Base-by-base conservation (phyloP, 2,888 invertebrate species). In the Dromius quadrimaculatus region DNA sequence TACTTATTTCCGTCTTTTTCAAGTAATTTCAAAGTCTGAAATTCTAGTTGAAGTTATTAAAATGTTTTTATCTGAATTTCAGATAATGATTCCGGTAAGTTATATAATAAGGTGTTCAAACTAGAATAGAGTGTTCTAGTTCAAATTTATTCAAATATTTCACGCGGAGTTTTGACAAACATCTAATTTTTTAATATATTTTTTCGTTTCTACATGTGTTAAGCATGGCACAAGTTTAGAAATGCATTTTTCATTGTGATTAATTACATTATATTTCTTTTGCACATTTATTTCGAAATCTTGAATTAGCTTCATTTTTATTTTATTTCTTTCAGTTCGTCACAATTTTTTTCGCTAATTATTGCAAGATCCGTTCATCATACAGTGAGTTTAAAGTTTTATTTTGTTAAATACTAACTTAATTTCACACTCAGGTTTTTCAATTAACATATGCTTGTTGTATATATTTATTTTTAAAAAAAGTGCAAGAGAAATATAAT, bases 71-170 rank as follows among this genome's bases (percentile, higher is more conserved):
- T 82, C 41, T 71, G 47, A 65, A 65, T 82, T 83, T 80, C 83
- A 83, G 83, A 83, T 79, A 81, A 81, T 79, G 82, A 82, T 70
- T 78, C 81, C 79, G 83, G 83, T 83, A 82, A 83, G 83, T 82
- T 57, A 13, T 34, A 63, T 15, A 54, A 19, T 20, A 36, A 47
- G 47, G 34, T 59, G 59, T 47, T 36, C 11, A 32, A 66, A 59
- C 13, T 68, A 68, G 68, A 59, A 41, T 68, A 68, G 59, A 28
- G 20, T 65, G 65, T 65, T 66, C 54, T 57, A 66, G 54, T 38
- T 54, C 50, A 54, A 11, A 23, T 28, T 23, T 28, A 28, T 54
- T 54, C 15, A 13, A 54, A 28, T 54, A 15, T 54, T 23, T 28
- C n/a, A n/a, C 50, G 28, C 50, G 23, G 9, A 23, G 38, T 32